These are phyloP conservation scores for Hiodon tergisus DNA, from an alignment of 2,113 vertebrate genomes.

Conservation along the genomic window DNA sequence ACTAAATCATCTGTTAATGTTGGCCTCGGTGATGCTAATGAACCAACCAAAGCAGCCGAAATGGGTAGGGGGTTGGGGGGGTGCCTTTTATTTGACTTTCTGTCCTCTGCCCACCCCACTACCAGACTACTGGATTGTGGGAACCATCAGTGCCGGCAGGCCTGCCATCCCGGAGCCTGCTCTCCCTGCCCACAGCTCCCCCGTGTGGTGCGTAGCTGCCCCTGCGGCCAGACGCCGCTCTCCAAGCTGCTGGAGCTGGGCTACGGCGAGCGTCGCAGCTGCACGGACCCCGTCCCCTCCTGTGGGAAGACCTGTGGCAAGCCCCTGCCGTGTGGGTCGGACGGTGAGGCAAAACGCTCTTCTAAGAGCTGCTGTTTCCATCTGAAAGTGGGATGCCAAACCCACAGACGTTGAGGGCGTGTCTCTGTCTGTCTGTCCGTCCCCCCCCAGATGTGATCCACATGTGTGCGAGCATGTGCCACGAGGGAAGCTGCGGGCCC, in stretches of 20 bases:
- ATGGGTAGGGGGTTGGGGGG: too few species aligned
- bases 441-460: slow-evolving; percentile 74
- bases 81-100: not conserved
- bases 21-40: too few species aligned
- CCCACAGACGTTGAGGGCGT: too few species aligned
- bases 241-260: slow-evolving; percentile 85
- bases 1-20: too few species aligned
- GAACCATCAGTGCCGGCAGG: slow-evolving; percentile 76
- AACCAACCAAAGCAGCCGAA: too few species aligned
- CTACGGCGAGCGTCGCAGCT: slow-evolving; percentile 72
- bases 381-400: not conserved
- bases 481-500: slow-evolving; percentile 84
- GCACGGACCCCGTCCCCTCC: slow-evolving; percentile 84
- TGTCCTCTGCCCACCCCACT: not conserved
- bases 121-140: slow-evolving; percentile 79
- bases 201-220: slow-evolving; percentile 75
- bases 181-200: slow-evolving; percentile 79
- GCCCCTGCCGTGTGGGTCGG: slow-evolving; percentile 82
- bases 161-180: slow-evolving; percentile 81
- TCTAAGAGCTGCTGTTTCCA: not conserved
- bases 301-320: slow-evolving; percentile 92
- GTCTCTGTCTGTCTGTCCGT: not conserved
- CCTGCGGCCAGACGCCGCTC: slow-evolving; percentile 84
- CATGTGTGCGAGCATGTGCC: slow-evolving; percentile 87
- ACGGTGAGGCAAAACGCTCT: slow-evolving; percentile 60